These are phyloP conservation scores for Menura novaehollandiae DNA, from an alignment of 2,113 vertebrate genomes.

Conservation along the genomic window DNA sequence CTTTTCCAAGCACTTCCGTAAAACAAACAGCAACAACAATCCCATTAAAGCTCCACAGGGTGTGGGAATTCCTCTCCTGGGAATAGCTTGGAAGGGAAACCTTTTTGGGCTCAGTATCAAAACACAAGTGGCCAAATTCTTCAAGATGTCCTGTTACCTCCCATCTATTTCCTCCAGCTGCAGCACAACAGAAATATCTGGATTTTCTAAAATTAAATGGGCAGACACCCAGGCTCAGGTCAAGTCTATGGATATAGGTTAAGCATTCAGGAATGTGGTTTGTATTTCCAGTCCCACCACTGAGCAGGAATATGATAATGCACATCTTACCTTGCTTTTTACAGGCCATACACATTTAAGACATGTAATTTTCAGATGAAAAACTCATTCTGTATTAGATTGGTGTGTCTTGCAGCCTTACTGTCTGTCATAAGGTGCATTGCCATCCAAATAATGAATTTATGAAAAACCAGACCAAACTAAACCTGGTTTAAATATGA, in stretches of 20 bases:
- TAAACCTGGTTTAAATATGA: neutral
- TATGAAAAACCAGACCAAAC: neutral
- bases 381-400: neutral
- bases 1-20: neutral
- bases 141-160: neutral
- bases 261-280: neutral
- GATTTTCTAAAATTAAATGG: neutral
- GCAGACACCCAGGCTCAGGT: neutral
- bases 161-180: neutral
- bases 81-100: neutral
- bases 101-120: neutral
- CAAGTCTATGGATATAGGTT: neutral
- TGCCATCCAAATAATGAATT: neutral
- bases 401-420: neutral
- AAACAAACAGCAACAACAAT: neutral
- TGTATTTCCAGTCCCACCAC: neutral
- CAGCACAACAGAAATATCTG: neutral
- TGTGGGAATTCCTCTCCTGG: neutral
- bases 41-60: neutral
- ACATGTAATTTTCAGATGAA: neutral
- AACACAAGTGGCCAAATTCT: neutral
- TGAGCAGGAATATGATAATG: neutral
- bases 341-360: neutral
- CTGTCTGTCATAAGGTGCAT: neutral
- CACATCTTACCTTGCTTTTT: neutral